Evolutionary conservation across 2,888 invertebrate species (phyloP).

Genomic region (Drosophila maculinotata): DNA sequence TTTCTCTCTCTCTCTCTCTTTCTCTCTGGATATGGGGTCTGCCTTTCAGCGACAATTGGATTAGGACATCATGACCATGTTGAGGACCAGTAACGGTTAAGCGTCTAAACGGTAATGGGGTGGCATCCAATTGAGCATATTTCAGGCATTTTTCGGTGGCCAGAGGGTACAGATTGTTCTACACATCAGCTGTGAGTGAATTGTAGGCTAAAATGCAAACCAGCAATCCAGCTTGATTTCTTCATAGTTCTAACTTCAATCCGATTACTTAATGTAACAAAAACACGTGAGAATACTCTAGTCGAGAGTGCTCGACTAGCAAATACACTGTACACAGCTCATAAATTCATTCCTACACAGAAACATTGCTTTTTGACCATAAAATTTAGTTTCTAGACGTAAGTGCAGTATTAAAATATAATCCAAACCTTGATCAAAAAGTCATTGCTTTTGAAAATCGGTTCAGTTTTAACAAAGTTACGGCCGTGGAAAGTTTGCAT

Average conservation of each 20-base stretch:
- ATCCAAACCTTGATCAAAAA: no score
- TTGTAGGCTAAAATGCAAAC: neutral
- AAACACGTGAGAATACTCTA: no score
- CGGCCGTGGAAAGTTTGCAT: no score
- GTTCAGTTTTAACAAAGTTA: no score
- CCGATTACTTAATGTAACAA: neutral
- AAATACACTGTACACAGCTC: no score
- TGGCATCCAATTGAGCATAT: slow-evolving; percentile 42
- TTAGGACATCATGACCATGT: slow-evolving; percentile 59
- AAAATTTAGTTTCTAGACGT: no score
- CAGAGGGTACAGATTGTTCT: neutral
- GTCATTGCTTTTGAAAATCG: no score
- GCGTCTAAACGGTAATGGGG: slow-evolving; percentile 25
- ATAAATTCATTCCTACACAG: no score
- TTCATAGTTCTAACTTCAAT: neutral
- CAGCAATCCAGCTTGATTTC: neutral
- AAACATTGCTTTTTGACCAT: no score
- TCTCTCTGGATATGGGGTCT: slow-evolving; percentile 13
- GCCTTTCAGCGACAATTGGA: slow-evolving; percentile 70
- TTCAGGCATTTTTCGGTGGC: slow-evolving; percentile 25
- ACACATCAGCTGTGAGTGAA: neutral
- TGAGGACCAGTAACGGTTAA: slow-evolving; percentile 17
- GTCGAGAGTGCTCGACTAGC: no score
- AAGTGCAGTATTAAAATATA: no score
- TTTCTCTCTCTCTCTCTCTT: no score